Base-by-base conservation (phyloP, 2,797 vertebrate species). In the Micromesistius poutassou region DNA sequence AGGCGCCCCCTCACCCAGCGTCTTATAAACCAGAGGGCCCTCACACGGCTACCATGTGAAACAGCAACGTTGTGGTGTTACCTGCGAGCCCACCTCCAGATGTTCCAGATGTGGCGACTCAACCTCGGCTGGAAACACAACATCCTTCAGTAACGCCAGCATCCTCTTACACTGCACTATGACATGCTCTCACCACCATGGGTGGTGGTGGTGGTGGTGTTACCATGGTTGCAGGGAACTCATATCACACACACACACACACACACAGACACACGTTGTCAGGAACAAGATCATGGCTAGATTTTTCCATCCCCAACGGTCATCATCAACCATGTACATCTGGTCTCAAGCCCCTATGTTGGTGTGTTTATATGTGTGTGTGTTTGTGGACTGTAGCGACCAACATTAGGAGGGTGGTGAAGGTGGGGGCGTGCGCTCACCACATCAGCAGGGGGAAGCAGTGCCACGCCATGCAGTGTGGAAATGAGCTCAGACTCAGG, bases 401-500 rank as follows among this genome's bases (percentile, higher is more conserved):
- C 8, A 25, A 28, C 62, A 68, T 68, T 13, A 68, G 62, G 6
- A 68, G 62, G n/a, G 62, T 68, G 62, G 62, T 85, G 74, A 76
- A 79, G 81, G 85, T 78, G 77, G 72, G n/a, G 62, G 72, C 42
- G 72, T 70, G 35, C 68, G 72, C 30, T 71, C 31, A 71, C 70
- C 70, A 71, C 70, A 71, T 71, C 70, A 71, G 70, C 70, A 71
- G 70, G 14, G 80, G 78, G 71, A 83, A 77, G 81, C 79, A 78
- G 72, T 80, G 77, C 85, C 85, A 79, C 71, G 68, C 72, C 78
- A 79, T 73, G 83, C 81, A 78, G 76, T 79, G 73, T 88, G 87
- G 91, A 90, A 90, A 87, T 93, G 88, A 93, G 88, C 85, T 93
- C 87, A 93, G 81, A 30, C 78, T 55, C 70, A 25, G 83, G 88